phyloP scores from a whole-genome alignment of 2,888 invertebrate genomes.

The Hypomecis atomaria region DNA sequence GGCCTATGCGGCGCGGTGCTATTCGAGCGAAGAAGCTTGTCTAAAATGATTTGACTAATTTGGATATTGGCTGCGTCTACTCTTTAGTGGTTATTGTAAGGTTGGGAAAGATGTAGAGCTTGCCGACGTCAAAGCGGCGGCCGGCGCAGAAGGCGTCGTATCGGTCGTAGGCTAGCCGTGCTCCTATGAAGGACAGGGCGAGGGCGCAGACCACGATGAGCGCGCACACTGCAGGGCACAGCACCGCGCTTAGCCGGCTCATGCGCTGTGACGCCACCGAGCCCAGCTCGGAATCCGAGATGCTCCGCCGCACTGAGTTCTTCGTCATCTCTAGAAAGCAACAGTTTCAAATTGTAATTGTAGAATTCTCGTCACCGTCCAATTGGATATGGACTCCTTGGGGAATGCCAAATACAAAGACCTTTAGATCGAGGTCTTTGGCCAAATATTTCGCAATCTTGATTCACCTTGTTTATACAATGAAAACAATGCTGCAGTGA shows the following conservation, averaged over 20 bases:
- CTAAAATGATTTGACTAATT: too few relatives aligned
- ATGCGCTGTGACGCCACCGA: conserved; percentile 52
- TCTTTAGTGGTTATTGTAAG: conserved; percentile 38
- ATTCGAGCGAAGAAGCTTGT: too few relatives aligned
- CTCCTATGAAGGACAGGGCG: conserved; percentile 62
- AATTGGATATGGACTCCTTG: too few relatives aligned
- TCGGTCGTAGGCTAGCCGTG: conserved; percentile 67
- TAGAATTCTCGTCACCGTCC: too few relatives aligned
- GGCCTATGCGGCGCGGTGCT: too few relatives aligned
- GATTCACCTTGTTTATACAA: too few relatives aligned
- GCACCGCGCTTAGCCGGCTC: conserved; percentile 64
- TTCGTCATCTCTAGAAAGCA: conserved; percentile 63
- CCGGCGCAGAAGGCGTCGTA: conserved; percentile 62
- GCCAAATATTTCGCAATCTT: too few relatives aligned
- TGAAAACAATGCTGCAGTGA: too few relatives aligned
- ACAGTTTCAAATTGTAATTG: not conserved
- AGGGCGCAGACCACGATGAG: conserved; percentile 64
- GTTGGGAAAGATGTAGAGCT: conserved; percentile 63
- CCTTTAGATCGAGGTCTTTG: too few relatives aligned
- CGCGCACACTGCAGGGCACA: conserved; percentile 72
- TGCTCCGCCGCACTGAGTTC: conserved; percentile 51
- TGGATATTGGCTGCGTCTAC: not conserved
- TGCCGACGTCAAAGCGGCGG: conserved; percentile 59
- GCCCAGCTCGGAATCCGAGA: conserved; percentile 65
- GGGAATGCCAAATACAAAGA: too few relatives aligned